Conservation (phyloP, 92 coral and sea anemone species). For the Epizoanthus rinbou region DNA sequence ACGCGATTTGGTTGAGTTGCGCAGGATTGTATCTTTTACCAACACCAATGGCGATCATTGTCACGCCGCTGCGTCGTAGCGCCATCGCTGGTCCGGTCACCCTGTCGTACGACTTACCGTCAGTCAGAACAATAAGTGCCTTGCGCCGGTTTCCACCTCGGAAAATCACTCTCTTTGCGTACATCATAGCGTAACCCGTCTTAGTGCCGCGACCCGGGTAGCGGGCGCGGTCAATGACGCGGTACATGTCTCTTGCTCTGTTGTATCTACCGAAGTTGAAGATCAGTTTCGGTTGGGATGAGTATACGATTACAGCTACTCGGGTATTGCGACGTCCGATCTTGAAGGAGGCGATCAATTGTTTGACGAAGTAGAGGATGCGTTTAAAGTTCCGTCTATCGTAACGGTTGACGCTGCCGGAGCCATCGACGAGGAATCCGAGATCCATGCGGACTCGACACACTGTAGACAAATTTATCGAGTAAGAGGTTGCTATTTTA, state of each 20-base stretch:
- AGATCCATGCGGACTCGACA: conserved; percentile 61
- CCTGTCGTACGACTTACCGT: conserved; percentile 5
- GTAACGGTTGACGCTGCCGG: conserved; percentile 70
- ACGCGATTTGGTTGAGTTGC: conserved; percentile 15
- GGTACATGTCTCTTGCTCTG: conserved; percentile 35
- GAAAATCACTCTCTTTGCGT: neutral
- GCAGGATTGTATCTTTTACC: neutral
- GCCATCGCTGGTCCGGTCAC: conserved; percentile 28
- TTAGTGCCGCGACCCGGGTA: conserved; percentile 10
- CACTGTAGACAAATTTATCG: neutral
- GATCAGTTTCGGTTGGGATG: conserved; percentile 52
- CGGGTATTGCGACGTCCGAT: conserved; percentile 62
- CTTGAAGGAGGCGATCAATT: conserved; percentile 69
- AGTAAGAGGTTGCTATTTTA: neutral
- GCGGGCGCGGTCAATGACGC: conserved; percentile 59
- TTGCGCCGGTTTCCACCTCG: conserved; percentile 8
- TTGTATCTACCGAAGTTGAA: conserved; percentile 58
- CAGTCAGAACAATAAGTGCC: conserved; percentile 29
- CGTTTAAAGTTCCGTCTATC: conserved; percentile 54
- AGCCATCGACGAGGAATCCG: conserved; percentile 78
- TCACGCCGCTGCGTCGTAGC: conserved; percentile 1
- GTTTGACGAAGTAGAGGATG: conserved; percentile 66
- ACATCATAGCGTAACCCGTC: neutral
- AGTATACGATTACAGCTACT: conserved; percentile 73
- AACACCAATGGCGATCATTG: conserved; percentile 7